Evolutionary conservation across 2,888 invertebrate genomes (phyloP).

Genomic region (Boloria selene): DNA sequence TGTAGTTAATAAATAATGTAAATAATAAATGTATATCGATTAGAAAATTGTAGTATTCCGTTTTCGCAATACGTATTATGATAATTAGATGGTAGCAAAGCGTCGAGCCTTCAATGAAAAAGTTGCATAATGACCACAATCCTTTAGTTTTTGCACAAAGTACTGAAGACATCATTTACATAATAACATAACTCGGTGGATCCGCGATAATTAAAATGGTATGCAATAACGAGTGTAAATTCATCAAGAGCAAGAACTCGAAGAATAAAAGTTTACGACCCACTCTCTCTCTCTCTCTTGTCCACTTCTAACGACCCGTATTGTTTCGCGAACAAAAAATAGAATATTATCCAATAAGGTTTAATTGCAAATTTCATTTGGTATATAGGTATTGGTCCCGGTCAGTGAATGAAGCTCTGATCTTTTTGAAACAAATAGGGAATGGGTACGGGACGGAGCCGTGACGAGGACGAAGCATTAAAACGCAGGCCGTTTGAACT

Average conservation of each 20-base stretch:
- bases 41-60: too few species aligned
- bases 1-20: too few species aligned
- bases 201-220: conserved; percentile 29
- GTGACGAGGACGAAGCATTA: conserved; percentile 45
- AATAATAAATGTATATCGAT: too few species aligned
- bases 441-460: conserved; percentile 21
- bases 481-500: conserved; percentile 48
- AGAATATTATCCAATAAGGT: conserved; percentile 40
- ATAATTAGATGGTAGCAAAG: too few species aligned
- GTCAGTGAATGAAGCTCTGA: conserved; percentile 50
- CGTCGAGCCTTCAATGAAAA: neutral
- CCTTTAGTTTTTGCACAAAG: neutral
- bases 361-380: conserved; percentile 43
- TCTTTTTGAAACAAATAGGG: conserved; percentile 24
- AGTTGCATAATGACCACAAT: neutral
- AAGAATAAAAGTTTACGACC: conserved; percentile 39
- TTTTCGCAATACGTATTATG: too few species aligned
- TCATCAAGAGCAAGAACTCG: conserved; percentile 32
- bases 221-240: conserved; percentile 32
- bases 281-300: conserved; percentile 13
- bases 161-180: conserved; percentile 15
- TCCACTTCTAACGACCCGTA: conserved; percentile 31
- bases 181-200: conserved; percentile 21
- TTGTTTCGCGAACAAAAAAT: conserved; percentile 43
- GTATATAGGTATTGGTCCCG: conserved; percentile 39